phyloP scores from a whole-genome alignment of 2,797 vertebrate species.

The Notolepis coatsorum region DNA sequence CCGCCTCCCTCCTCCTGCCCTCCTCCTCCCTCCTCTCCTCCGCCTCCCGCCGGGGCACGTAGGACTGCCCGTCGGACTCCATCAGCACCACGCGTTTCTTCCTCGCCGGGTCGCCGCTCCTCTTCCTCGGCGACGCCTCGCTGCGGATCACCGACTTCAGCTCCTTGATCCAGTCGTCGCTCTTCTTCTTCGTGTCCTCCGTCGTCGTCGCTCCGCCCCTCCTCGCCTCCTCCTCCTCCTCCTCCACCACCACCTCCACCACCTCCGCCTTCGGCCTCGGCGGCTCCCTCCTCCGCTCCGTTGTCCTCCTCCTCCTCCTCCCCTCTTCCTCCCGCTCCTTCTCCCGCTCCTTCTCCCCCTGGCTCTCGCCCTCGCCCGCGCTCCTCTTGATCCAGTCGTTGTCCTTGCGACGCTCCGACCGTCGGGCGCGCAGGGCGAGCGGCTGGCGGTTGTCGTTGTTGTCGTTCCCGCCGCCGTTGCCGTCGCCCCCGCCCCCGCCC shows the following conservation, averaged over 20 bases:
- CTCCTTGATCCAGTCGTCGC: conserved; percentile 69
- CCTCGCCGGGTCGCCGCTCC: conserved; percentile 45
- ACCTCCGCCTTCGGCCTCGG: background rate
- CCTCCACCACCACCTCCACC: background rate
- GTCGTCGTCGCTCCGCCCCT: conserved; percentile 4
- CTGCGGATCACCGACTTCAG: conserved; percentile 72
- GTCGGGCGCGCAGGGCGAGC: background rate
- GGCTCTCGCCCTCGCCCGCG: conserved; percentile 3
- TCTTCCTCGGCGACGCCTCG: conserved; percentile 46
- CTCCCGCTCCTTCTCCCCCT: background rate
- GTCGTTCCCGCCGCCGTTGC: conserved; percentile 13
- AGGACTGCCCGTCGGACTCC: conserved; percentile 61
- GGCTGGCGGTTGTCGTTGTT: too few relatives aligned
- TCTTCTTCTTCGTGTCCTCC: conserved; percentile 19
- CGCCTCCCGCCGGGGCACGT: conserved; percentile 52
- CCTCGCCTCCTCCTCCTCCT: conserved; percentile 24
- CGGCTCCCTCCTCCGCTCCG: background rate
- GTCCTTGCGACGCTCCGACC: conserved; percentile 59
- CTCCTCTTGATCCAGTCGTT: conserved; percentile 67
- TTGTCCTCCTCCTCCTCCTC: background rate
- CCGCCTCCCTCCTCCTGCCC: too few relatives aligned
- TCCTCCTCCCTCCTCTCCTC: background rate
- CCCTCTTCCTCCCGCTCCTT: too few relatives aligned
- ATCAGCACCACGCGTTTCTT: conserved; percentile 67
- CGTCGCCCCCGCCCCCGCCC: conserved; percentile 45